Evolutionary conservation across 2,888 invertebrate species (phyloP), one percentile per base, ranked within the genome.

Genomic region (Drosophila maculinotata): DNA sequence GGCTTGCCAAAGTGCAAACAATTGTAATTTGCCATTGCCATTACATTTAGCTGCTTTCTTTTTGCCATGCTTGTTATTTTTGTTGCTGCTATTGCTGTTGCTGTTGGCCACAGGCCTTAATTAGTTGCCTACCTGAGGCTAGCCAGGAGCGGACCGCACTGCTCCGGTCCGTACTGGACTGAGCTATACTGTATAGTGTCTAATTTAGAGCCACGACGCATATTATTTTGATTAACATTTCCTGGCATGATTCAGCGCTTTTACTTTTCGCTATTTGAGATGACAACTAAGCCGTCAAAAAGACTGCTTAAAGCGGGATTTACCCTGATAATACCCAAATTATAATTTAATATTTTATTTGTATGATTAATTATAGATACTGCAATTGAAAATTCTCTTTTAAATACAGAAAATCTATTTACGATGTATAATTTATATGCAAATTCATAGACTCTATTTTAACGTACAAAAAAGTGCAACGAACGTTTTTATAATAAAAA

Each of bases 1-100:
- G 39, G 62, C 59, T 53, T 63, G 48, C 47, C 53, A 63, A 51
- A 59, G 63, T 56, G 73, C 62, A 85, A 76, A 79, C 67, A 80
- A 82, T 79, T 79, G 79, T 66, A 79, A 69, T 76, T 81, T 72
- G 56, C 49, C 58, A 60, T 49, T 69, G 48, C 44, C 47, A 44
- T 76, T 70, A 65, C 81, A 65, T 60, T 80, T 71, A 65, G 63
- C 63, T 62, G 76, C 54, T 71, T 64, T 70, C 56, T 58, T 49
- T 47, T 67, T 6, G 35, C 17, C 36, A 36, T 15, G 31, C 28
- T 58, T 48, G 30, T 47, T 52, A 45, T 51, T 52, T 33, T 36
- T 56, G 53, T 49, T 47, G 44, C 56, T 10, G n/a, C 38, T 20
- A 2, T 20, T 41, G n/a, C n/a, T 42, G 23, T 31, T 47, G 20